These are phyloP conservation scores for Luperina nickerlii DNA, from an alignment of 2,888 invertebrate species.

Conservation along the genomic window DNA sequence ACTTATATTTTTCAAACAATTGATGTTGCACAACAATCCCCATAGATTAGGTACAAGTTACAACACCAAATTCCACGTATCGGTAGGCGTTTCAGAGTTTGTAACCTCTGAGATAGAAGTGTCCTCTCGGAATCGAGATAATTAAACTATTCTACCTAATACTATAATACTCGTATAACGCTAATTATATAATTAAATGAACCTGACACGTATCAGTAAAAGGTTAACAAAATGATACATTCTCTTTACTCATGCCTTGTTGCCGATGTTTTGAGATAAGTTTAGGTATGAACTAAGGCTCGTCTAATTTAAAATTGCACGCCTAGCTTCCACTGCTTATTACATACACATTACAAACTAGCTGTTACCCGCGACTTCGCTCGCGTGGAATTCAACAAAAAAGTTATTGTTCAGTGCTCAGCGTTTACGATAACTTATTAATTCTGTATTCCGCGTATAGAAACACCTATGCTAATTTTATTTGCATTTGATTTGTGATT, in stretches of 20 bases:
- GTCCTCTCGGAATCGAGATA: slow-evolving; percentile 45
- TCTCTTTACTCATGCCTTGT: slow-evolving; percentile 5
- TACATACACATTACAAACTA: no score
- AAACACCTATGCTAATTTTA: no score
- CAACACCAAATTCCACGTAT: neutral
- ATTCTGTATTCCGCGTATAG: no score
- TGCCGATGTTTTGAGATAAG: neutral
- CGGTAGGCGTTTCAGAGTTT: neutral
- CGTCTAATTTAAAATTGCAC: no score
- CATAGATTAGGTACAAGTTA: neutral
- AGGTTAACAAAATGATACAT: slow-evolving; percentile 24
- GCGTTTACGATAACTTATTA: no score
- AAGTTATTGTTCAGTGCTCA: no score
- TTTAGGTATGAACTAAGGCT: no score
- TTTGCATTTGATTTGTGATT: no score
- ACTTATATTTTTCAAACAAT: no score
- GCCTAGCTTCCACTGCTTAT: no score
- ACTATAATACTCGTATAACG: neutral
- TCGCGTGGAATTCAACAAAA: no score
- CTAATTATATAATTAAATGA: slow-evolving; percentile 17
- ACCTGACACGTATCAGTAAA: slow-evolving; percentile 13
- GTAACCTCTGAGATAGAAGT: slow-evolving; percentile 12
- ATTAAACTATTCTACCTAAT: slow-evolving; percentile 20
- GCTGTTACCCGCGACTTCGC: no score
- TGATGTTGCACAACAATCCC: neutral